phyloP scores from a whole-genome alignment of 2,113 vertebrate species.

The Aspiorhynchus laticeps region DNA sequence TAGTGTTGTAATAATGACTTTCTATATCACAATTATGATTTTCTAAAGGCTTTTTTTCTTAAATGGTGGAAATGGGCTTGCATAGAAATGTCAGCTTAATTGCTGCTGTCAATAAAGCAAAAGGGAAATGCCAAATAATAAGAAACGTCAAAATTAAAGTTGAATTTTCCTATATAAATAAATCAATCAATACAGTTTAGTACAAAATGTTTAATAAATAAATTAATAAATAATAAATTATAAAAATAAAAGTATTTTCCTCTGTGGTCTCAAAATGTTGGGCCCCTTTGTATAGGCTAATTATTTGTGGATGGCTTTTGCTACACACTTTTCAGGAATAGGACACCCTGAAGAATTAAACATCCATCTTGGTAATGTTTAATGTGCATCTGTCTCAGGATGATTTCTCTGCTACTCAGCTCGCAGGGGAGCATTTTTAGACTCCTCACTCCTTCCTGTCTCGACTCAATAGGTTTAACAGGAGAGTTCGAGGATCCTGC shows the following conservation, averaged over 20 bases:
- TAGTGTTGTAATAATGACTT: neutral
- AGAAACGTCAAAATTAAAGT: neutral
- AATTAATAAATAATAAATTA: neutral
- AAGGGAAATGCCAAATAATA: neutral
- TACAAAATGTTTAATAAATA: neutral
- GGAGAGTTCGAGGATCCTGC: conserved; percentile 2
- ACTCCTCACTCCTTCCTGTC: conserved; percentile 34
- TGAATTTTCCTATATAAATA: neutral
- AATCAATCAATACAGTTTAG: neutral
- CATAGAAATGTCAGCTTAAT: neutral
- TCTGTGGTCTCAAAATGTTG: neutral
- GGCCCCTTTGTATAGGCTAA: neutral
- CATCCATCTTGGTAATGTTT: conserved; percentile 8
- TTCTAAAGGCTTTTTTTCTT: neutral
- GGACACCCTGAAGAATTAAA: conserved; percentile 22
- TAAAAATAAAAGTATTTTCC: neutral
- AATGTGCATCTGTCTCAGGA: neutral
- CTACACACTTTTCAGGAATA: neutral
- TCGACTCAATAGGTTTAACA: conserved; percentile 47
- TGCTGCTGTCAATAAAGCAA: neutral
- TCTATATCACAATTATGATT: neutral
- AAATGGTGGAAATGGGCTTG: neutral
- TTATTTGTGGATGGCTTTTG: neutral
- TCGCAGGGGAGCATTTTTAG: conserved; percentile 27
- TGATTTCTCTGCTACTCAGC: conserved; percentile 19